Evolutionary conservation across 2,888 invertebrate genomes (phyloP).

Genomic region (Habroteleia sp.): DNA sequence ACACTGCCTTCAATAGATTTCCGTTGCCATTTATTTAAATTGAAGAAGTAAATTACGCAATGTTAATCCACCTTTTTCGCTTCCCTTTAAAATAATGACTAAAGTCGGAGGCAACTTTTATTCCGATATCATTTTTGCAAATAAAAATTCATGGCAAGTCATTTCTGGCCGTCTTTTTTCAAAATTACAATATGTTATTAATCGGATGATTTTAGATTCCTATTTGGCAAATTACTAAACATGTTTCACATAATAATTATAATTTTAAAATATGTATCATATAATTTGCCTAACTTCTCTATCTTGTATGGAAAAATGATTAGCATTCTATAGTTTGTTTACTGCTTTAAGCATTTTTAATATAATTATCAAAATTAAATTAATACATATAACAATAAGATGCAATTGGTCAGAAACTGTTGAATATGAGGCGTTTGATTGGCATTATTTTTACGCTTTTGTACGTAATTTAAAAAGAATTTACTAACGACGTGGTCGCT

Average conservation of each 20-base stretch:
- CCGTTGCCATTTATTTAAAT: conserved; percentile 48
- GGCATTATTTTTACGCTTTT: too few species aligned
- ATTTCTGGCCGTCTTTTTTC: neutral
- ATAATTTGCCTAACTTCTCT: conserved; percentile 32
- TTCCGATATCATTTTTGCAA: neutral
- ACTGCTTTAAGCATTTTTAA: too few species aligned
- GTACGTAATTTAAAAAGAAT: conserved; percentile 14
- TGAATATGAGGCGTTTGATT: too few species aligned
- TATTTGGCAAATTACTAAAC: too few species aligned
- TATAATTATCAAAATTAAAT: too few species aligned
- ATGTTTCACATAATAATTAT: conserved; percentile 13
- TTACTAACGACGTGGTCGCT: neutral
- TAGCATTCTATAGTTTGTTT: too few species aligned
- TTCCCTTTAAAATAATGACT: conserved; percentile 45
- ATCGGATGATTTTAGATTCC: too few species aligned
- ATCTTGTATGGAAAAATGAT: conserved; percentile 52
- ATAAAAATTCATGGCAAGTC: neutral
- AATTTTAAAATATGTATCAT: conserved; percentile 32
- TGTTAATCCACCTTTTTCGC: conserved; percentile 44
- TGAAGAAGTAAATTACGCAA: conserved; percentile 42
- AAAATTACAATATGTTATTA: neutral
- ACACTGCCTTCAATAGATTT: conserved; percentile 50
- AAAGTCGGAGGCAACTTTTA: conserved; percentile 9
- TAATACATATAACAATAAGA: too few species aligned
- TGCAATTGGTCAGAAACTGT: too few species aligned